phyloP scores from a whole-genome alignment of 2,113 vertebrate genomes.

The Ceratotherium simum region DNA sequence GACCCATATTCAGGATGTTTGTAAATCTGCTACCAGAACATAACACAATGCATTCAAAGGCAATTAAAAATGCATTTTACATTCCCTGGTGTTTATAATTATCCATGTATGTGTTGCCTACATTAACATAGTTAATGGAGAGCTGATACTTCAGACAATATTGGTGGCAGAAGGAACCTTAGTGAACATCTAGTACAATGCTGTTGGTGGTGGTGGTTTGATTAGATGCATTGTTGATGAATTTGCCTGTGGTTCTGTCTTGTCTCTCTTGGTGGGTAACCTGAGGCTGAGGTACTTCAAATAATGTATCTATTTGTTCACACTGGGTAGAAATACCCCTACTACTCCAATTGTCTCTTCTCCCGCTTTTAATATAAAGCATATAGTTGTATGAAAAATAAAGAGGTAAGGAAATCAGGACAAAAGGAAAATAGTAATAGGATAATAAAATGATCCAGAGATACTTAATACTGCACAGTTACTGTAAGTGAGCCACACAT shows the following conservation, averaged over 20 bases:
- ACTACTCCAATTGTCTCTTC: background rate
- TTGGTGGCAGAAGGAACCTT: background rate
- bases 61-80: conserved; percentile 54
- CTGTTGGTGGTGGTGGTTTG: background rate
- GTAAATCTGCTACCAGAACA: background rate
- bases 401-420: background rate
- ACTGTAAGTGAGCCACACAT: background rate
- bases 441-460: background rate
- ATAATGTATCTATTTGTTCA: conserved; percentile 20
- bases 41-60: background rate
- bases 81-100: conserved; percentile 36
- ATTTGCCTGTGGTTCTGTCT: background rate
- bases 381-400: background rate
- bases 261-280: background rate
- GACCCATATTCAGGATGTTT: background rate
- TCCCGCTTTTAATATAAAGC: conserved; percentile 18
- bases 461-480: background rate
- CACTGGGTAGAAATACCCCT: background rate
- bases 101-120: background rate
- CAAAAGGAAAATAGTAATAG: background rate
- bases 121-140: background rate
- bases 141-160: background rate
- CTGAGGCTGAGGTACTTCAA: conserved; percentile 7
- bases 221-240: background rate
- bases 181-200: background rate